phyloP scores from a whole-genome alignment of 2,888 invertebrate species.

The Teinopalpus imperialis region DNA sequence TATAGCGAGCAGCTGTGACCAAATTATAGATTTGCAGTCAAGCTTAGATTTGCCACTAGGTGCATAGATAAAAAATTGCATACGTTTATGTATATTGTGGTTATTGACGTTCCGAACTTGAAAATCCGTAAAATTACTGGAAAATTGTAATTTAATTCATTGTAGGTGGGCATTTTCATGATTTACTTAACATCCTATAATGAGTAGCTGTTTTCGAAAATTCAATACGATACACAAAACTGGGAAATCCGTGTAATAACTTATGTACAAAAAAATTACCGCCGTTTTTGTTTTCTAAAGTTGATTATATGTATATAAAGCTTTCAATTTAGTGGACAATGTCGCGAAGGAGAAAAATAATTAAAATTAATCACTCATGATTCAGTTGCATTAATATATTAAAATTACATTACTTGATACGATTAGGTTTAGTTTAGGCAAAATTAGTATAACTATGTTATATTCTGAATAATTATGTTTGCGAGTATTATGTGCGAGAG shows the following conservation, averaged over 20 bases:
- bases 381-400: conserved; percentile 34
- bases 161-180: neutral
- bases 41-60: conserved; percentile 45
- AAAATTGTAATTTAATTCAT: neutral
- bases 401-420: conserved; percentile 50
- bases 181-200: neutral
- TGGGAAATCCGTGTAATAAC: too few species aligned
- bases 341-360: conserved; percentile 47
- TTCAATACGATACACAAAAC: too few species aligned
- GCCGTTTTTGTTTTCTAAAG: conserved; percentile 34
- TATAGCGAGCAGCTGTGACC: conserved; percentile 40
- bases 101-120: conserved; percentile 41
- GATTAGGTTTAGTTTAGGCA: conserved; percentile 70
- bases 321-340: conserved; percentile 42
- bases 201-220: too few species aligned
- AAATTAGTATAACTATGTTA: conserved; percentile 65
- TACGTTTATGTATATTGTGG: conserved; percentile 53
- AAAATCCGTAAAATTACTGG: conserved; percentile 34
- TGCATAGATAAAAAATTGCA: conserved; percentile 44
- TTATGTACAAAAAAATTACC: conserved; percentile 39
- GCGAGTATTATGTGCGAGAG: conserved; percentile 54
- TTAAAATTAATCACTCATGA: conserved; percentile 38
- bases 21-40: conserved; percentile 40
- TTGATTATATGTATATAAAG: conserved; percentile 73
- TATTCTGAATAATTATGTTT: conserved; percentile 56